phyloP scores from a whole-genome alignment of 1,140 invertebrate species.

The Tribolium castaneum region DNA sequence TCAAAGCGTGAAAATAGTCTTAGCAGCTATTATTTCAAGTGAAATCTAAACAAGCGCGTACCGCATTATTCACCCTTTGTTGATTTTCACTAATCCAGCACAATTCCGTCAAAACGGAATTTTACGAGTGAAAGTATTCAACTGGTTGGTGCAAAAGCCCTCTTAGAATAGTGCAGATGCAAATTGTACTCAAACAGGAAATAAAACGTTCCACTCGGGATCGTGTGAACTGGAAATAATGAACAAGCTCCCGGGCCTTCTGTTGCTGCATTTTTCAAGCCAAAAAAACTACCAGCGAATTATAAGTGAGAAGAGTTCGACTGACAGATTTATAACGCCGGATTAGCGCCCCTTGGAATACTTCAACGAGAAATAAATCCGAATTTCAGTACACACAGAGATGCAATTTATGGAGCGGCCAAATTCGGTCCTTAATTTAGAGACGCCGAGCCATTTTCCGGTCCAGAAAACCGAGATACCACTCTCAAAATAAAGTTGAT shows the following conservation, averaged over 20 bases:
- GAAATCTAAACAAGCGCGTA: conserved; percentile 1
- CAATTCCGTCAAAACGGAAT: conserved; percentile 23
- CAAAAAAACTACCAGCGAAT: background rate
- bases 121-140: conserved; percentile 32
- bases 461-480: too few relatives aligned
- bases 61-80: conserved; percentile 21
- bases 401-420: conserved; percentile 4
- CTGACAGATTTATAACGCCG: background rate
- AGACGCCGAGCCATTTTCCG: background rate
- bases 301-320: background rate
- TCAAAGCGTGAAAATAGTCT: background rate
- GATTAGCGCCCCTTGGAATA: conserved; percentile 1
- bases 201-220: conserved; percentile 39
- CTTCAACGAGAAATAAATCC: background rate
- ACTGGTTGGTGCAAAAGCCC: conserved; percentile 14
- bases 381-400: background rate
- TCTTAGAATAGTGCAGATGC: conserved; percentile 39
- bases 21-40: conserved; percentile 15
- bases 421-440: conserved; percentile 2
- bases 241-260: conserved; percentile 29
- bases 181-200: conserved; percentile 42
- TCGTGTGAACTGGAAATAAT: conserved; percentile 40
- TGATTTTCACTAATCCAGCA: conserved; percentile 24
- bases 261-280: conserved; percentile 27
- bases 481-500: too few relatives aligned